phyloP scores from a whole-genome alignment of 2,113 vertebrate species.

The Phaethon lepturus region DNA sequence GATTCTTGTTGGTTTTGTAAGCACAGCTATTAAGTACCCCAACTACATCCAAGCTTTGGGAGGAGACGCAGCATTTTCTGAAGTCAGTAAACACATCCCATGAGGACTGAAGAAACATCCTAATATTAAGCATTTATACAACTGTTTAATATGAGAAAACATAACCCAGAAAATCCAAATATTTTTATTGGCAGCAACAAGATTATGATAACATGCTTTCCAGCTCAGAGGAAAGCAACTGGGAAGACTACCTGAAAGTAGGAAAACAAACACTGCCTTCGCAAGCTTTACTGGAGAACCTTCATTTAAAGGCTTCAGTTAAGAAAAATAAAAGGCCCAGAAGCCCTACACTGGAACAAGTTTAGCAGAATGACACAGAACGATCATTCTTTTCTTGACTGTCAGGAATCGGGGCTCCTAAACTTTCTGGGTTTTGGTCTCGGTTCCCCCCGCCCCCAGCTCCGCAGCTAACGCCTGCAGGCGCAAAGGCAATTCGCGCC shows the following conservation, averaged over 20 bases:
- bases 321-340: not conserved
- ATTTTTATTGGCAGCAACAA: constrained; percentile 38
- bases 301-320: not conserved
- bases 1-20: constrained; percentile 58
- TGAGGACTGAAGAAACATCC: constrained; percentile 35
- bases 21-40: not conserved
- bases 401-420: not conserved
- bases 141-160: constrained; percentile 35
- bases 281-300: not conserved
- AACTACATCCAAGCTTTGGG: constrained; percentile 19
- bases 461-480: not conserved
- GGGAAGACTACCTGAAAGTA: constrained; percentile 28
- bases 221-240: not conserved
- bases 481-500: not conserved
- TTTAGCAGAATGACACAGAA: not conserved
- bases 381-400: not conserved
- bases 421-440: not conserved
- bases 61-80: constrained; percentile 17
- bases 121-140: constrained; percentile 26
- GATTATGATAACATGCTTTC: not conserved
- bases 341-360: not conserved
- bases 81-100: constrained; percentile 34
- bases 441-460: too few relatives aligned
- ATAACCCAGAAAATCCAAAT: constrained; percentile 37
- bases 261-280: not conserved